phyloP scores from a whole-genome alignment of 2,797 vertebrate genomes.

The Myotis vivesi region DNA sequence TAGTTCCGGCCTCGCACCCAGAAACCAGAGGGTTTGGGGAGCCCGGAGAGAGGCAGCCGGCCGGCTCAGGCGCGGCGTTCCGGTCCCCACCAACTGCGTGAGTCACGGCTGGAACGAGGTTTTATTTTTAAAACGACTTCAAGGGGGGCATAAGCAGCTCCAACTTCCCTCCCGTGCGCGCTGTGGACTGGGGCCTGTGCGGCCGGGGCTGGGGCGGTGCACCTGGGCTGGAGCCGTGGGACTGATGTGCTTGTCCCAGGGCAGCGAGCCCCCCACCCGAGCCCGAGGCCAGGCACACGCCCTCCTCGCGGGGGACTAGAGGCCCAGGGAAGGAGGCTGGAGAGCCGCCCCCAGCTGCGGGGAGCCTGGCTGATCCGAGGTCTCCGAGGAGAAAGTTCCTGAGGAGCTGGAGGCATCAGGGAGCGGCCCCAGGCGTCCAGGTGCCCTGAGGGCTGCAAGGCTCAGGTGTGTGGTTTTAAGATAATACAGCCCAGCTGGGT shows the following conservation, averaged over 20 bases:
- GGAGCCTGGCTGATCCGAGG: constrained; percentile 46
- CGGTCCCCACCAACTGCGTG: constrained; percentile 68
- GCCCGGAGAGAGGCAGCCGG: constrained; percentile 29
- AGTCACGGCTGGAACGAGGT: constrained; percentile 77
- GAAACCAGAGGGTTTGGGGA: neutral
- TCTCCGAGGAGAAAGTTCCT: constrained; percentile 65
- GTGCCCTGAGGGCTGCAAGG: neutral
- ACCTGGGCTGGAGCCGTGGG: constrained; percentile 3
- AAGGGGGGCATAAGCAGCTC: constrained; percentile 61
- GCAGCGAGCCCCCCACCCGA: neutral
- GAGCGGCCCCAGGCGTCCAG: constrained; percentile 57
- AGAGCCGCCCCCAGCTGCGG: constrained; percentile 39
- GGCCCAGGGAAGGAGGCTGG: constrained; percentile 45
- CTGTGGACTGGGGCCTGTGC: constrained; percentile 34
- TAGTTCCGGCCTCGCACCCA: neutral
- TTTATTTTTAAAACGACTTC: constrained; percentile 80
- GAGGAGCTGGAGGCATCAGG: constrained; percentile 29
- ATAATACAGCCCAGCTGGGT: constrained; percentile 22
- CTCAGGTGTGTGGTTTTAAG: constrained; percentile 33
- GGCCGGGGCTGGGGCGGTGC: constrained; percentile 11
- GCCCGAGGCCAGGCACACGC: neutral
- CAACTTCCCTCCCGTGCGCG: constrained; percentile 71
- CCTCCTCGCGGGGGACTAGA: constrained; percentile 3
- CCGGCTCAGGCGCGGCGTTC: constrained; percentile 52
- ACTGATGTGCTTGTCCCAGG: neutral